Percentiles rank a stretch among this genome's conserved stretches.
Evolutionary conservation across 2,113 vertebrate species (phyloP).

Genomic region (Onychostoma macrolepis): DNA sequence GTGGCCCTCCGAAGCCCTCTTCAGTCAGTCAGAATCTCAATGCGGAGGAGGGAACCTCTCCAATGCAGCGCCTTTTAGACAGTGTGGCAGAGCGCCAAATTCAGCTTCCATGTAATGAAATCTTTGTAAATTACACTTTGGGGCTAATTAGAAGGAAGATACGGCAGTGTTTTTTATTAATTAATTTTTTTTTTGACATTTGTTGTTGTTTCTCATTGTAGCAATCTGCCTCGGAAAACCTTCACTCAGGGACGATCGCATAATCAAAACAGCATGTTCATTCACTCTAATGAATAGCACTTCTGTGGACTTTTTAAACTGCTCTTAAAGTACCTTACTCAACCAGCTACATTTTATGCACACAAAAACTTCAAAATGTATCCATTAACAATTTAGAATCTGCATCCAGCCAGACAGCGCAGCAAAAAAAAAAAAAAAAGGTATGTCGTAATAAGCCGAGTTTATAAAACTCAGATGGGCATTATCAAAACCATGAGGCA

Average conservation of each 20-base stretch:
- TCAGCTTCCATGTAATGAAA: conserved; percentile 70
- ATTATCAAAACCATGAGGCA: conserved; percentile 26
- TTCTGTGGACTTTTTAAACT: conserved; percentile 29
- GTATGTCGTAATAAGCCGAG: background rate
- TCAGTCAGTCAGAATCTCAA: conserved; percentile 62
- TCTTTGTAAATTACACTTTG: conserved; percentile 64
- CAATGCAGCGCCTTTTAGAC: conserved; percentile 59
- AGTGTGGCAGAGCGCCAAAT: conserved; percentile 68
- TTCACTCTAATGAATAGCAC: conserved; percentile 9
- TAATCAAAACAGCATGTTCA: conserved; percentile 44
- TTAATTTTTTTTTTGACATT: conserved; percentile 56
- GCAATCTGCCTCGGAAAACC: background rate
- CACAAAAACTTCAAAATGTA: background rate
- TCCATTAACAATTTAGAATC: background rate
- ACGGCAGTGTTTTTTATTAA: conserved; percentile 17
- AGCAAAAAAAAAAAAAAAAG: background rate
- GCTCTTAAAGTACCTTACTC: conserved; percentile 3
- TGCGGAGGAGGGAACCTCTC: conserved; percentile 62
- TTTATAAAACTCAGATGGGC: conserved; percentile 23
- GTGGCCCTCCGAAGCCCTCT: conserved; percentile 50
- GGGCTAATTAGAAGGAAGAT: conserved; percentile 65
- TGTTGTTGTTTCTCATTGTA: conserved; percentile 47
- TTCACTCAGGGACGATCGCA: conserved; percentile 29
- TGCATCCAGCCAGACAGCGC: background rate
- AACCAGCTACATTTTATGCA: background rate